A percentile compares a stretch with the other conserved stretches of the same genome.
phyloP scores from a whole-genome alignment of 1,140 invertebrate genomes.

The Lineus longissimus region DNA sequence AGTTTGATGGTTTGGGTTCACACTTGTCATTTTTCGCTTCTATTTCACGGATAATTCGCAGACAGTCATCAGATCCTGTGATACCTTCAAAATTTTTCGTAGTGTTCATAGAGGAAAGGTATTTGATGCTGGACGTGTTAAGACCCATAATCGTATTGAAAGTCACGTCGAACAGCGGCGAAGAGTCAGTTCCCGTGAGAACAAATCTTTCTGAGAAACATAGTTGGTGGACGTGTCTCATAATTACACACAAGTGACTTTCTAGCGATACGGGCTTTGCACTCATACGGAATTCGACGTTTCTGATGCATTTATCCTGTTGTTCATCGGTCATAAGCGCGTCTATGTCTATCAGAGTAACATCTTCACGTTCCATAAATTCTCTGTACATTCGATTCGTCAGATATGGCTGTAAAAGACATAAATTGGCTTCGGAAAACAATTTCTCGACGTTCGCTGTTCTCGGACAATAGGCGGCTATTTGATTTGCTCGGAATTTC shows the following conservation, averaged over 20 bases:
- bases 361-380: not conserved
- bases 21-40: constrained; percentile 2
- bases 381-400: not conserved
- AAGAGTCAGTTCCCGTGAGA: not conserved
- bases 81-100: constrained; percentile 9
- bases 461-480: constrained; percentile 2
- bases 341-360: not conserved
- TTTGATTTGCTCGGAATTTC: constrained; percentile 1
- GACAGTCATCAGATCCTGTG: not conserved
- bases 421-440: constrained; percentile 4
- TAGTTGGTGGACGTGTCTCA: constrained; percentile 2
- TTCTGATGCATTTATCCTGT: constrained; percentile 5
- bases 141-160: not conserved
- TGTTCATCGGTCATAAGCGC: not conserved
- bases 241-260: constrained; percentile 5
- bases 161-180: constrained; percentile 4
- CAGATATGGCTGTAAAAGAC: constrained; percentile 2
- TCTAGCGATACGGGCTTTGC: constrained; percentile 1
- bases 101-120: not conserved
- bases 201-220: constrained; percentile 2
- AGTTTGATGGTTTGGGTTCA: not conserved
- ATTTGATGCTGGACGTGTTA: not conserved
- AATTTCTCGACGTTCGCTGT: constrained; percentile 4
- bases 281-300: constrained; percentile 8
- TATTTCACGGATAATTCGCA: constrained; percentile 4